phyloP scores from a whole-genome alignment of 2,797 vertebrate genomes.

The Myotis myotis region DNA sequence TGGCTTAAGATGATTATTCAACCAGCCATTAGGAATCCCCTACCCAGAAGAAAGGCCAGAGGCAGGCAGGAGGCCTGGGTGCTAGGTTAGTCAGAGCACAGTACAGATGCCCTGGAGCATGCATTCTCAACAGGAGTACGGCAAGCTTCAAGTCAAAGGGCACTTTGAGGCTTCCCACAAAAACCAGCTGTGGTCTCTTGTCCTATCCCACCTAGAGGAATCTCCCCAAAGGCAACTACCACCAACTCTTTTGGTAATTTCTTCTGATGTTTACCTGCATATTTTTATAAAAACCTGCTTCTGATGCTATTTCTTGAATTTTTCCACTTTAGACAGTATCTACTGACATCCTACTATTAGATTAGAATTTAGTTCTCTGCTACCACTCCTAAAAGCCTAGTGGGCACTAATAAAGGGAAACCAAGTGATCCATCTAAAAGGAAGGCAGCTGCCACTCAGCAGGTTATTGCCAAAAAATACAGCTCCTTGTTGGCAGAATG shows the following conservation, averaged over 20 bases:
- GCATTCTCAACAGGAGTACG: neutral
- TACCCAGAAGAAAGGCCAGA: neutral
- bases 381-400: neutral
- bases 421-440: neutral
- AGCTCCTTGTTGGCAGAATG: neutral
- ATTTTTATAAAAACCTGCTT: neutral
- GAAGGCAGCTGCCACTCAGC: neutral
- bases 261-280: neutral
- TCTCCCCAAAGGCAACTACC: neutral
- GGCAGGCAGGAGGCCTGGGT: neutral
- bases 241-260: neutral
- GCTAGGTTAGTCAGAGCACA: neutral
- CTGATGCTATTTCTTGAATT: neutral
- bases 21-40: neutral
- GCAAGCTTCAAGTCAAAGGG: neutral
- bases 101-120: neutral
- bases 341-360: neutral
- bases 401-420: neutral
- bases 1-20: neutral
- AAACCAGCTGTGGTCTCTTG: neutral
- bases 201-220: neutral
- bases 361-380: neutral
- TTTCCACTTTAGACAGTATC: neutral
- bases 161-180: neutral
- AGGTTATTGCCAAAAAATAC: neutral